Conservation (phyloP, 2,888 invertebrate genomes). For the Platycheirus rosarum region DNA sequence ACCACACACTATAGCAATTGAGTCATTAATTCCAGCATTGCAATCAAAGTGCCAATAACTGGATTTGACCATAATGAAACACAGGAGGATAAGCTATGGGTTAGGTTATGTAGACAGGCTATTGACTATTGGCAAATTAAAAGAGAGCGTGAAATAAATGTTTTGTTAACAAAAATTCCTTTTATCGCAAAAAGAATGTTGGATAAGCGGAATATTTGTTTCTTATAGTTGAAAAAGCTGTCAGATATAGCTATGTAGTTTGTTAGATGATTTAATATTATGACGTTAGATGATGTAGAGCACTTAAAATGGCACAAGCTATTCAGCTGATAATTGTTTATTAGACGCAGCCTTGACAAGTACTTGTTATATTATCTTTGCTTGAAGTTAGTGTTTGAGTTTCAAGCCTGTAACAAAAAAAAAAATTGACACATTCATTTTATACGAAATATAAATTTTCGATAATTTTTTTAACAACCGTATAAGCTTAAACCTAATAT, state of each 20-base stretch:
- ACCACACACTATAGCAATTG: conserved; percentile 42
- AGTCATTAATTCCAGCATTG: conserved; percentile 72
- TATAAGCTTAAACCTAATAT: too few relatives aligned
- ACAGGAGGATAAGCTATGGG: neutral
- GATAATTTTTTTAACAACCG: too few relatives aligned
- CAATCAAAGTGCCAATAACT: conserved; percentile 70
- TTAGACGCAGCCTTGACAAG: too few relatives aligned
- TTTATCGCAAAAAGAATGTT: neutral
- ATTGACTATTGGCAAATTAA: neutral
- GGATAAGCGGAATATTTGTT: neutral
- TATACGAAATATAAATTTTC: too few relatives aligned
- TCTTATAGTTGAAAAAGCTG: neutral
- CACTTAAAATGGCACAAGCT: too few relatives aligned
- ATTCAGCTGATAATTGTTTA: too few relatives aligned
- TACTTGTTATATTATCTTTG: too few relatives aligned
- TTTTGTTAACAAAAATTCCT: neutral
- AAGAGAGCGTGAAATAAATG: conserved; percentile 1
- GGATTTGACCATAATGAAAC: conserved; percentile 60
- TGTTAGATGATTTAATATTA: neutral
- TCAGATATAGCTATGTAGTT: neutral
- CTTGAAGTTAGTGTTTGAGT: too few relatives aligned
- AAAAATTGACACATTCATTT: too few relatives aligned
- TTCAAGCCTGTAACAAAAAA: too few relatives aligned
- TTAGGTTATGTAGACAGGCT: neutral
- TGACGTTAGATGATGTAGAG: too few relatives aligned